Conservation (phyloP, 2,888 invertebrate genomes). For the Axea sp. region DNA sequence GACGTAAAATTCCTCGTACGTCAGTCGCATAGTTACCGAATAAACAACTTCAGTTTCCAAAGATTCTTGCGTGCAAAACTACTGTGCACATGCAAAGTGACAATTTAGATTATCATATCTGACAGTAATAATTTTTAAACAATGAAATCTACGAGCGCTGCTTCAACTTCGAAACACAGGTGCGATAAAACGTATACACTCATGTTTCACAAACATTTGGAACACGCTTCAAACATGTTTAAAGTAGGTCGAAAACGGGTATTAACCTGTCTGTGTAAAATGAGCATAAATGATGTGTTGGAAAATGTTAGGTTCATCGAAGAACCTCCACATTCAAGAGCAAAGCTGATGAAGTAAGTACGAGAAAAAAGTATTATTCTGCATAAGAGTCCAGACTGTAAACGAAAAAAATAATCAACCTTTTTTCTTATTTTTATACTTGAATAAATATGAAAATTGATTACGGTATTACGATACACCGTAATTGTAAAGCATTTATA, state of each 20-base stretch:
- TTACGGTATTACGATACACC: too few relatives aligned
- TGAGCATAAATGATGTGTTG: slow-evolving; percentile 21
- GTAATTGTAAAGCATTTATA: too few relatives aligned
- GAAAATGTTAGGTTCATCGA: slow-evolving; percentile 2
- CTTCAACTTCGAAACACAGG: neutral
- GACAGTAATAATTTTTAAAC: neutral
- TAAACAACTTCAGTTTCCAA: slow-evolving; percentile 6
- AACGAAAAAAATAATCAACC: too few relatives aligned
- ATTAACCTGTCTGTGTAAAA: slow-evolving; percentile 32
- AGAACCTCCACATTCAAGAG: neutral
- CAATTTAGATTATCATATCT: neutral
- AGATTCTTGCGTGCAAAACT: neutral
- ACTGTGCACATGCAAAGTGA: slow-evolving; percentile 3
- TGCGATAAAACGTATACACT: slow-evolving; percentile 4
- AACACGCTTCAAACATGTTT: neutral
- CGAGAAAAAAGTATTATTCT: too few relatives aligned
- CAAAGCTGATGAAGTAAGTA: slow-evolving; percentile 42
- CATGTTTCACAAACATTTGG: slow-evolving; percentile 6
- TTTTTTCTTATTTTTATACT: too few relatives aligned
- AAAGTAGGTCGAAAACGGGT: slow-evolving; percentile 38
- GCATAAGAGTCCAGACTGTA: too few relatives aligned
- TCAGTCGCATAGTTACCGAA: neutral
- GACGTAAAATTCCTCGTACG: too few relatives aligned
- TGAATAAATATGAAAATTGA: too few relatives aligned
- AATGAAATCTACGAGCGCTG: neutral